A percentile compares a stretch with the other conserved stretches of the same genome.
phyloP scores from a whole-genome alignment of 2,113 vertebrate genomes.

The Perognathus longimembris region DNA sequence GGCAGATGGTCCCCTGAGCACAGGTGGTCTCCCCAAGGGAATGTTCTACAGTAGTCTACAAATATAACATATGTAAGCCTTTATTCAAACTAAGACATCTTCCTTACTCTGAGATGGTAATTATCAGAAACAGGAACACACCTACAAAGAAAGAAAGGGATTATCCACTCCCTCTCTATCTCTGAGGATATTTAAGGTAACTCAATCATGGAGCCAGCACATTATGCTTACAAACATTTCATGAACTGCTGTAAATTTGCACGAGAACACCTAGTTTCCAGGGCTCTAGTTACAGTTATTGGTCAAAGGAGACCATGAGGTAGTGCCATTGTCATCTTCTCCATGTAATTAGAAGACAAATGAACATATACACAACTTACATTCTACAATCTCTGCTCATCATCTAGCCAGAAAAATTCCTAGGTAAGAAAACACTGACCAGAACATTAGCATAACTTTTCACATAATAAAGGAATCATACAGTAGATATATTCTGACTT shows the following conservation, averaged over 20 bases:
- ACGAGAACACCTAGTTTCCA: background rate
- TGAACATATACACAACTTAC: background rate
- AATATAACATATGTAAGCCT: background rate
- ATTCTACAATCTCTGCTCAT: background rate
- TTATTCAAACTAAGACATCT: background rate
- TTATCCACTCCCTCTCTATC: background rate
- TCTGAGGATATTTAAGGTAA: background rate
- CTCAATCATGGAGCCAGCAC: background rate
- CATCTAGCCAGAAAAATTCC: background rate
- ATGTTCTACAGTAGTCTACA: background rate
- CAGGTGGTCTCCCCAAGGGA: constrained; percentile 12
- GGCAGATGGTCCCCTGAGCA: constrained; percentile 32
- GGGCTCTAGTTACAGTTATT: background rate
- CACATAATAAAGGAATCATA: background rate
- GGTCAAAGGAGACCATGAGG: background rate
- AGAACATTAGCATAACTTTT: background rate
- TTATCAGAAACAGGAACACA: background rate
- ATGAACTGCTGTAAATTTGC: background rate
- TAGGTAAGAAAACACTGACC: background rate
- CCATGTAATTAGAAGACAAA: background rate
- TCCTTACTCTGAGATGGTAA: background rate
- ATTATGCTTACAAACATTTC: background rate
- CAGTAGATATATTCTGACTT: background rate
- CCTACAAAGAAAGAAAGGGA: background rate
- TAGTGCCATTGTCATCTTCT: background rate